Conservation (phyloP, 1,140 invertebrate species). For the Drosophila subobscura region DNA sequence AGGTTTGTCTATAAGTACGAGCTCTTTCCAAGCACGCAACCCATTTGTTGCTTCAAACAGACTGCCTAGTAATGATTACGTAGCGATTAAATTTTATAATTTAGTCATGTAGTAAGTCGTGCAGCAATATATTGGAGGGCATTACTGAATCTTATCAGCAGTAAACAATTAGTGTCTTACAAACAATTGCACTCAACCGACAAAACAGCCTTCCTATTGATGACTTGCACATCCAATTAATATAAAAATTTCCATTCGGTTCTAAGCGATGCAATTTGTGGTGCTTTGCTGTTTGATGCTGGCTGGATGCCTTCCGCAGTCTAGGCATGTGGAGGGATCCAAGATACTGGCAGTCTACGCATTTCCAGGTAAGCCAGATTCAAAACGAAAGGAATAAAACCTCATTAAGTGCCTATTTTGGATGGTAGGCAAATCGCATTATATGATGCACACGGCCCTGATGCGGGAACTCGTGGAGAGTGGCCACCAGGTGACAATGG, state of each 20-base stretch:
- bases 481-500: conserved; percentile 74
- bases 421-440: conserved; percentile 65
- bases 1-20: neutral
- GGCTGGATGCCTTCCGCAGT: neutral
- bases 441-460: conserved; percentile 69
- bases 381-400: too few relatives aligned
- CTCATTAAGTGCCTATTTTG: neutral
- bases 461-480: conserved; percentile 65
- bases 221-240: neutral
- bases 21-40: conserved; percentile 17
- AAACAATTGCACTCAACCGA: conserved; percentile 2
- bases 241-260: neutral
- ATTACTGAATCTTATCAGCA: conserved; percentile 12
- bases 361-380: conserved; percentile 58
- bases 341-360: conserved; percentile 72
- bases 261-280: conserved; percentile 9
- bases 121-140: too few relatives aligned
- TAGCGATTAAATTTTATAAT: conserved; percentile 1
- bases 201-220: neutral
- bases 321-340: conserved; percentile 5
- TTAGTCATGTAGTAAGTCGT: neutral
- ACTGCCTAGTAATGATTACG: neutral
- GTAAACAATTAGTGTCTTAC: conserved; percentile 6
- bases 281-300: conserved; percentile 25
- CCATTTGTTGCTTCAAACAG: neutral